Evolutionary conservation across 1,140 invertebrate genomes (phyloP).

Genomic region (Ganaspis sp.): DNA sequence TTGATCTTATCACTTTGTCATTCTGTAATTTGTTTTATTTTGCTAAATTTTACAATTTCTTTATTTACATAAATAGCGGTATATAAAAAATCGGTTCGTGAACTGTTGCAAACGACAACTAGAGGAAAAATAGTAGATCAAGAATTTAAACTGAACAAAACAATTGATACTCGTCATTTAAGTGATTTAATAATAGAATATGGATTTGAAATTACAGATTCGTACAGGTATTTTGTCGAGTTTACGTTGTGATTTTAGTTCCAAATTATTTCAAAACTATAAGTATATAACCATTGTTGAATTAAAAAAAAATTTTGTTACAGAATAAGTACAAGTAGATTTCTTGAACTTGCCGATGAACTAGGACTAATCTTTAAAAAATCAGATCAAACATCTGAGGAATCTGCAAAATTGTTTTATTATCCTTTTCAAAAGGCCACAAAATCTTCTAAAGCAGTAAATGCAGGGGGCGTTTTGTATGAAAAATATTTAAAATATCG

Average conservation of each 20-base stretch:
- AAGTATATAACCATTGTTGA: background rate
- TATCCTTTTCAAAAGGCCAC: slow-evolving; percentile 31
- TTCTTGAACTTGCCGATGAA: slow-evolving; percentile 25
- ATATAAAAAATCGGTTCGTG: slow-evolving; percentile 17
- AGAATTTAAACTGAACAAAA: slow-evolving; percentile 27
- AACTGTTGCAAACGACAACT: slow-evolving; percentile 34
- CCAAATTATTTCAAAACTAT: background rate
- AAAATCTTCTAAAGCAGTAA: slow-evolving; percentile 12
- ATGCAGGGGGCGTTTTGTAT: slow-evolving; percentile 23
- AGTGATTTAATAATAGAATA: slow-evolving; percentile 44
- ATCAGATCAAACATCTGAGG: background rate
- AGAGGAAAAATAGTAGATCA: slow-evolving; percentile 40
- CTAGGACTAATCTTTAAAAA: slow-evolving; percentile 11
- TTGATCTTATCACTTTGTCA: background rate
- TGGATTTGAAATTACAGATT: slow-evolving; percentile 39
- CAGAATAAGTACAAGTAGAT: slow-evolving; percentile 24
- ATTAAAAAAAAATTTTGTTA: background rate
- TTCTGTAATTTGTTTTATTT: background rate
- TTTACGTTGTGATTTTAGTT: background rate
- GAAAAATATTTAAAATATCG: slow-evolving; percentile 32
- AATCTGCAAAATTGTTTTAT: slow-evolving; percentile 26
- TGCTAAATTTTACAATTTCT: slow-evolving; percentile 13
- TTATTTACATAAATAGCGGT: slow-evolving; percentile 24
- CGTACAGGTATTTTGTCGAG: slow-evolving; percentile 36
- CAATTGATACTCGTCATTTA: slow-evolving; percentile 36